Evolutionary conservation across 2,113 vertebrate genomes (phyloP), one percentile per base, ranked within the genome.

Genomic region (Nansenia antarctica): DNA sequence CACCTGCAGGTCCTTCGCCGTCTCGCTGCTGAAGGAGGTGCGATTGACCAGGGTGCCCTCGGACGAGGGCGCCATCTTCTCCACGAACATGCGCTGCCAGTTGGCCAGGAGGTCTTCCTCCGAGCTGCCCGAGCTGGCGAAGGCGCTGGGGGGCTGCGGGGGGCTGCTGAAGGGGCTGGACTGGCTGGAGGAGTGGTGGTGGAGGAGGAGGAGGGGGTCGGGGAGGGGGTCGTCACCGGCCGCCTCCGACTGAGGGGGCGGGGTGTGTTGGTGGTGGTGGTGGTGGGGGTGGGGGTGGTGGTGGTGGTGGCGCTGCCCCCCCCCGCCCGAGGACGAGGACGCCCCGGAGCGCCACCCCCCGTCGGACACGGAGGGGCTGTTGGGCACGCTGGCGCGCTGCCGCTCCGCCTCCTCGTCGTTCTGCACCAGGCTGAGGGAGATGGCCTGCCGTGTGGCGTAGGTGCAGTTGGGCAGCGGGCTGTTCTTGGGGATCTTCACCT

Each of bases 401-500:
- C 90, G 85, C 67, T 93, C 81, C 68, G 83, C 90, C 61, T 91
- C 86, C 34, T 90, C 90, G 0, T 95, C 94, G 24, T 92, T 95
- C 82, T 96, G 95, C 11, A 98, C 97, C 14, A 99, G 89, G 85
- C 97, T 96, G 49, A 99, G 90, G 0, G 96, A 98, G 85, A 99
- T 99, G 77, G 98, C 98, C 91, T 99, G 98, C 31, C 98, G 91
- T 0, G 97, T 99, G 34, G 96, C 97, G 0, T 99, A 99, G 0
- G 98, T 99, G 65, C 98, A 99, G 89, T 99, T 99, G 73, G 98
- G 97, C 64, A 99, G 85, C 0, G 98, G 98, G 3, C 96, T 96
- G 84, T 99, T 98, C 70, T 95, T 98, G 9, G 98, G 96, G 73
- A 99, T 96, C 77, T 94, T 95, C 64, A 98, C 96, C 77, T 97